A percentile compares a stretch with the other conserved stretches of the same genome.
phyloP scores from a whole-genome alignment of 2,888 invertebrate species.

The Tetragonisca angustula region DNA sequence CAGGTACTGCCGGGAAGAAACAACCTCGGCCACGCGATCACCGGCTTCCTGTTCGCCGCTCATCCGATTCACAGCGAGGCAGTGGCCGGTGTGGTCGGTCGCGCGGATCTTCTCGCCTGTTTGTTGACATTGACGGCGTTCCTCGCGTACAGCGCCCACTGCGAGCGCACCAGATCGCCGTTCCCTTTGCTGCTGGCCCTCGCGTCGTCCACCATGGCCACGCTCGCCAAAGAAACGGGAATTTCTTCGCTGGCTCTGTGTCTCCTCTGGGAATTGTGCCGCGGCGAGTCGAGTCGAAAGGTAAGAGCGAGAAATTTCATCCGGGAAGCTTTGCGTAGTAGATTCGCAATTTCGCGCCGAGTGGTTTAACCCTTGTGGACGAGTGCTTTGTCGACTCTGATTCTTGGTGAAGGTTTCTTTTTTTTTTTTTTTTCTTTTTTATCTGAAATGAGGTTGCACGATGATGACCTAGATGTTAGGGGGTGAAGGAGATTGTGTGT shows the following conservation, averaged over 20 bases:
- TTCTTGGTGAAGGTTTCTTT: no score
- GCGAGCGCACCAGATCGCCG: constrained; percentile 80
- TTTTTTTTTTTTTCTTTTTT: no score
- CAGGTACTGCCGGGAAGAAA: constrained; percentile 87
- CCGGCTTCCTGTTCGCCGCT: constrained; percentile 95
- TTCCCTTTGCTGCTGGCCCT: constrained; percentile 80
- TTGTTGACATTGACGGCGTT: constrained; percentile 95
- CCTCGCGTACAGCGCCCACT: constrained; percentile 92
- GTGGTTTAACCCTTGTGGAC: background rate
- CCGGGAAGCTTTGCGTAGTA: background rate
- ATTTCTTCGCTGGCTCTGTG: constrained; percentile 96
- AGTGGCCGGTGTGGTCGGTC: constrained; percentile 97
- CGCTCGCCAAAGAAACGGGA: constrained; percentile 98
- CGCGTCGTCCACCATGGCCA: constrained; percentile 90
- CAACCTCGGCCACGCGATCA: constrained; percentile 89
- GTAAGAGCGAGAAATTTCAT: constrained; percentile 63
- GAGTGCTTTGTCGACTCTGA: no score
- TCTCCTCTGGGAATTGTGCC: constrained; percentile 92
- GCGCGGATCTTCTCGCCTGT: constrained; percentile 97
- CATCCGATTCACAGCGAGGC: constrained; percentile 99
- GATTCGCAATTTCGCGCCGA: background rate
- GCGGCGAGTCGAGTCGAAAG: constrained; percentile 81
- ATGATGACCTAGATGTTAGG: no score
- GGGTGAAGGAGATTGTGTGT: no score
- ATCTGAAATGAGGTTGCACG: no score